These are phyloP conservation scores for Eristalis intricaria DNA, from an alignment of 2,888 invertebrate species.

Conservation along the genomic window DNA sequence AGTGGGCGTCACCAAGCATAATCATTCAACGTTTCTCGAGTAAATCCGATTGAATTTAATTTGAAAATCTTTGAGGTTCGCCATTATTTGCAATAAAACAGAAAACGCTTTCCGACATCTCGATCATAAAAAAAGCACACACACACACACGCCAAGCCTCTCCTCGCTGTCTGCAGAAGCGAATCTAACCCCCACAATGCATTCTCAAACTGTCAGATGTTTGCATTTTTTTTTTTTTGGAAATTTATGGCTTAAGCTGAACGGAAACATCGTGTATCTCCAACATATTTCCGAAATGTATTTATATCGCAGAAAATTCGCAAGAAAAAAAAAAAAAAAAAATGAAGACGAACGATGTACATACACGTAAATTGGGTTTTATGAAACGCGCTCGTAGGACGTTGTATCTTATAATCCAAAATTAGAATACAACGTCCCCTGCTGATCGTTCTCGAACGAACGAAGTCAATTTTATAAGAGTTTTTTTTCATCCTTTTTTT, in stretches of 20 bases:
- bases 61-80: neutral
- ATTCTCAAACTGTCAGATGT: slow-evolving; percentile 24
- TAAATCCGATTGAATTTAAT: slow-evolving; percentile 7
- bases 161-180: neutral
- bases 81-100: slow-evolving; percentile 1
- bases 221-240: slow-evolving; percentile 27
- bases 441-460: slow-evolving; percentile 60
- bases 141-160: slow-evolving; percentile 16
- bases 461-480: neutral
- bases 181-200: slow-evolving; percentile 53
- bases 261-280: slow-evolving; percentile 25
- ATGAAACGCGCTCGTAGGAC: slow-evolving; percentile 25
- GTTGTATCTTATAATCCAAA: slow-evolving; percentile 48
- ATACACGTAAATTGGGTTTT: slow-evolving; percentile 6
- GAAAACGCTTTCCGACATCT: neutral
- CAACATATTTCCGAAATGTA: slow-evolving; percentile 56
- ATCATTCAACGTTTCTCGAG: slow-evolving; percentile 12
- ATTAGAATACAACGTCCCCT: slow-evolving; percentile 59
- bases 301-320: slow-evolving; percentile 42
- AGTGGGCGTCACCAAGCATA: neutral
- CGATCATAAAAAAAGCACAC: slow-evolving; percentile 13
- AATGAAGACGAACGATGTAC: neutral
- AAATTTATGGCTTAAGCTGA: slow-evolving; percentile 24
- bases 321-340: slow-evolving; percentile 4
- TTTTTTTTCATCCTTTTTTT: slow-evolving; percentile 3